Evolutionary conservation across 2,113 vertebrate species (phyloP).

Genomic region (Asarcornis scutulata): DNA sequence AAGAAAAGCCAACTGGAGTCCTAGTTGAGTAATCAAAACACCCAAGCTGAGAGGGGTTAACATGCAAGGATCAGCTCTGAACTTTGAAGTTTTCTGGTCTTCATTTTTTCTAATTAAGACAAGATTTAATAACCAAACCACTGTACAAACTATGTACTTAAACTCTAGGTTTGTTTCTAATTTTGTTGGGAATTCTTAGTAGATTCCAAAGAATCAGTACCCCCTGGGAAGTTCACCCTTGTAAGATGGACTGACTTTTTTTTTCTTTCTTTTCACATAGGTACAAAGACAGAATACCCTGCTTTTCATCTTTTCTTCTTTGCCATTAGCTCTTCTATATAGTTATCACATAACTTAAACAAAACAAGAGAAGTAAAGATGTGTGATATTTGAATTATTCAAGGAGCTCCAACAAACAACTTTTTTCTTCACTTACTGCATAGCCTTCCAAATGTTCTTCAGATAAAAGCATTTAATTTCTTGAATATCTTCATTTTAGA

Average conservation of each 20-base stretch:
- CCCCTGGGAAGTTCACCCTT: conserved; percentile 67
- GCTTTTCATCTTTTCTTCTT: conserved; percentile 45
- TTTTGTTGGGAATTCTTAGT: conserved; percentile 78
- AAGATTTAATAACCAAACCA: conserved; percentile 84
- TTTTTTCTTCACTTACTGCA: no score
- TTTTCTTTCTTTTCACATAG: conserved; percentile 6
- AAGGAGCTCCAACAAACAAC: background rate
- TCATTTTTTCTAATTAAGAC: conserved; percentile 83
- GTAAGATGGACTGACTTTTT: conserved; percentile 58
- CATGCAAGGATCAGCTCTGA: conserved; percentile 76
- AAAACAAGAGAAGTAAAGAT: background rate
- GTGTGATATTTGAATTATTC: background rate
- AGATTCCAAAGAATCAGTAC: conserved; percentile 75
- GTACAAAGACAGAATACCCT: background rate
- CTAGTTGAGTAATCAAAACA: conserved; percentile 82
- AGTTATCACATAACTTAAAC: background rate
- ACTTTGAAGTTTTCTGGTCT: conserved; percentile 84
- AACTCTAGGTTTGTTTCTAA: conserved; percentile 81
- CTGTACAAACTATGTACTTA: conserved; percentile 80
- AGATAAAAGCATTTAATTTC: background rate
- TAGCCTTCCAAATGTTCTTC: background rate
- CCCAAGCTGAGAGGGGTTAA: conserved; percentile 82
- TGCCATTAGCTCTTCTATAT: background rate
- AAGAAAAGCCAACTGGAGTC: conserved; percentile 76
- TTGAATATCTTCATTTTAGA: background rate